Evolutionary conservation across 2,888 invertebrate species (phyloP).

Genomic region (Drosophila nr. perissopoda): DNA sequence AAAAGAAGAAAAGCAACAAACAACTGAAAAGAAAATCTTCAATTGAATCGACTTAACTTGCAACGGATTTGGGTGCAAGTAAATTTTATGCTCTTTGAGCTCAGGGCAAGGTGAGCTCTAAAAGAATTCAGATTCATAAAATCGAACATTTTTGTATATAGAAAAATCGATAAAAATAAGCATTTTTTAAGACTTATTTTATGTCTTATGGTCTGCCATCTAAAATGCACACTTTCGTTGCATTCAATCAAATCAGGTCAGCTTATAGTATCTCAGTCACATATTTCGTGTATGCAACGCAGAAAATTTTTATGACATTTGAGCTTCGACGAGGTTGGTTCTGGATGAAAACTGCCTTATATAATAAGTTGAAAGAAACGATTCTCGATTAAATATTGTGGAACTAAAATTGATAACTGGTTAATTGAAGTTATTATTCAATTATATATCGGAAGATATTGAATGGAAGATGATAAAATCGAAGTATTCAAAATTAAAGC

Average conservation of each 20-base stretch:
- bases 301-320: constrained; percentile 8
- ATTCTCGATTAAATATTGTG: background rate
- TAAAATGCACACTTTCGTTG: background rate
- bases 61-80: constrained; percentile 26
- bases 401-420: background rate
- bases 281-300: constrained; percentile 27
- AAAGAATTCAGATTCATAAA: background rate
- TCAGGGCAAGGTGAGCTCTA: background rate
- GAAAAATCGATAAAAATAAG: background rate
- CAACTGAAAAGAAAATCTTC: constrained; percentile 24
- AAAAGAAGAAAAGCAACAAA: background rate
- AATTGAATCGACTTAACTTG: constrained; percentile 32
- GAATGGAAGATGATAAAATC: background rate
- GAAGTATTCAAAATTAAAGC: background rate
- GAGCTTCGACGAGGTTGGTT: constrained; percentile 22
- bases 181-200: background rate
- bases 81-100: constrained; percentile 4
- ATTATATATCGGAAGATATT: background rate
- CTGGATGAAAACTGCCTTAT: background rate
- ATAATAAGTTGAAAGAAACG: background rate
- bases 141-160: background rate
- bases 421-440: background rate
- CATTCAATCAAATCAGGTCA: background rate
- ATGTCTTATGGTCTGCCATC: background rate
- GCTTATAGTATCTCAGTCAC: background rate